phyloP scores from a whole-genome alignment of 2,113 vertebrate genomes.

The Lepus americanus region DNA sequence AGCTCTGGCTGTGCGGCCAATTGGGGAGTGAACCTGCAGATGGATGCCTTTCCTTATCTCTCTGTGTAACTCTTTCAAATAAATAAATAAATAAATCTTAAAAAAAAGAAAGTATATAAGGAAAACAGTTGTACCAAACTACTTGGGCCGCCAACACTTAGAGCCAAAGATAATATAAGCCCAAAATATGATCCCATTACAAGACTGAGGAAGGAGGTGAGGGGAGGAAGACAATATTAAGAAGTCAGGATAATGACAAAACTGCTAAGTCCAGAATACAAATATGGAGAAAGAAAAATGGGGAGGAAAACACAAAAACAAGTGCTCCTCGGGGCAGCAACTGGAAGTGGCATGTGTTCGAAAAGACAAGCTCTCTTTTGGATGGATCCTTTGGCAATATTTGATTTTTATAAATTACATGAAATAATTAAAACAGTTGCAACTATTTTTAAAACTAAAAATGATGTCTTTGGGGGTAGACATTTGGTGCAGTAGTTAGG shows the following conservation, averaged over 20 bases:
- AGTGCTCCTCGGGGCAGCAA: background rate
- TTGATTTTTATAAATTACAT: background rate
- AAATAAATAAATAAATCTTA: too few relatives aligned
- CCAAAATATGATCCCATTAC: background rate
- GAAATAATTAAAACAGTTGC: background rate
- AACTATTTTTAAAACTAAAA: slow-evolving; percentile 41
- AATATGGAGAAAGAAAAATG: too few relatives aligned
- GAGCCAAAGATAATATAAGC: background rate
- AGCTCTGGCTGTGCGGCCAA: too few relatives aligned
- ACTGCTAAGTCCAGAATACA: background rate
- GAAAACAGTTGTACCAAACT: background rate
- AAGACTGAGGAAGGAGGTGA: background rate
- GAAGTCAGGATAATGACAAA: background rate
- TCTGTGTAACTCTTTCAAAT: too few relatives aligned
- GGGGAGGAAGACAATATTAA: background rate
- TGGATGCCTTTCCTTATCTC: too few relatives aligned
- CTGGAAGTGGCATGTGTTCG: background rate
- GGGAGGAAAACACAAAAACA: too few relatives aligned
- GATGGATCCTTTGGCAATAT: background rate
- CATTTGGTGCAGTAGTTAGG: too few relatives aligned
- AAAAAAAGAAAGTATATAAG: background rate
- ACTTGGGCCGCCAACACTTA: background rate
- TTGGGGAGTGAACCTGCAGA: too few relatives aligned
- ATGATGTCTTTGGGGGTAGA: too few relatives aligned
- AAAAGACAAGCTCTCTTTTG: background rate